Evolutionary conservation across 92 coral and sea anemone genomes (phyloP).

Genomic region (Phenganax marumi): DNA sequence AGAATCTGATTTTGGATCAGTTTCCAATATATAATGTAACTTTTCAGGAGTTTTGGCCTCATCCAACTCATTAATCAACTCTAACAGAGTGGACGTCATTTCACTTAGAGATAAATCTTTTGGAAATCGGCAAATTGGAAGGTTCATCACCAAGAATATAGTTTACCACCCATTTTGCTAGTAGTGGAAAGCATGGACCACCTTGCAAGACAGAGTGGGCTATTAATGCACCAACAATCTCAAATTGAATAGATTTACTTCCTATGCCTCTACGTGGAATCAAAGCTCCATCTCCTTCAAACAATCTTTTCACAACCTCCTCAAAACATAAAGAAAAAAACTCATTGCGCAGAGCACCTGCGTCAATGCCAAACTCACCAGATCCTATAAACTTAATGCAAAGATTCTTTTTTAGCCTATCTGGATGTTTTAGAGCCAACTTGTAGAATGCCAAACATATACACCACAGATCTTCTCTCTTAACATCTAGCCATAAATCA

Average conservation of each 20-base stretch:
- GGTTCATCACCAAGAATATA: conserved; percentile 1
- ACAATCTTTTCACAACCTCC: conserved; percentile 13
- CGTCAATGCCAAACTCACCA: conserved; percentile 2
- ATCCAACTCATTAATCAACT: conserved; percentile 2
- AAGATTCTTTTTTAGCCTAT: conserved; percentile 10
- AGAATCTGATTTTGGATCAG: conserved; percentile 17
- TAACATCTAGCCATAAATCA: conserved; percentile 9
- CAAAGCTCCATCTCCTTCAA: conserved; percentile 9
- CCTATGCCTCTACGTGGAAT: conserved; percentile 6
- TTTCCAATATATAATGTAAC: conserved; percentile 2
- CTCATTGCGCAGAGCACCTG: neutral
- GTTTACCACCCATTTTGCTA: conserved; percentile 14
- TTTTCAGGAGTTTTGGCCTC: conserved; percentile 1
- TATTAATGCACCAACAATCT: conserved; percentile 18
- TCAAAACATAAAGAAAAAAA: conserved; percentile 3
- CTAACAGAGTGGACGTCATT: neutral
- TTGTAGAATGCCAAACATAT: conserved; percentile 9
- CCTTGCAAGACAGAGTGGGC: conserved; percentile 21
- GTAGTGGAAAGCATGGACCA: conserved; percentile 8
- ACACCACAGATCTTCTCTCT: conserved; percentile 14
- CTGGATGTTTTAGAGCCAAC: neutral
- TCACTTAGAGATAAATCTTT: neutral
- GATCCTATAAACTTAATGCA: neutral
- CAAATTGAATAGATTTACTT: conserved; percentile 1
- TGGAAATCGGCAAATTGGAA: neutral